Conservation (phyloP, 2,888 invertebrate genomes). For the Cataglyphis rosenhaueri region DNA sequence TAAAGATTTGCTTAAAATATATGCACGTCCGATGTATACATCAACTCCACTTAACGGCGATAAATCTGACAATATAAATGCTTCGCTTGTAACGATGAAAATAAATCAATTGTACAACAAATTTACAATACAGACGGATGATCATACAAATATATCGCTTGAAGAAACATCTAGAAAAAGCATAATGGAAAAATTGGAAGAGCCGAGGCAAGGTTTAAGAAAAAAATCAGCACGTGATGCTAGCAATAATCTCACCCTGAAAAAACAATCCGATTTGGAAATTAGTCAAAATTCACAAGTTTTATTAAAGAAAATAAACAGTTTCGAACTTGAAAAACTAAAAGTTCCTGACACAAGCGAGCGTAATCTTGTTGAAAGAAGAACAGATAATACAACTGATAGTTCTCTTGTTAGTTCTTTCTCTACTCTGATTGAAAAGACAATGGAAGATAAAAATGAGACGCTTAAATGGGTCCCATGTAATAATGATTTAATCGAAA, state of each 20-base stretch:
- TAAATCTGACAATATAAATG: slow-evolving; percentile 61
- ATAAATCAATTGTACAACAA: slow-evolving; percentile 77
- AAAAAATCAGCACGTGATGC: slow-evolving; percentile 74
- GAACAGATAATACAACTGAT: slow-evolving; percentile 54
- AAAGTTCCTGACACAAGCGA: neutral
- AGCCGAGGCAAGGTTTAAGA: slow-evolving; percentile 2
- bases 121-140: slow-evolving; percentile 73
- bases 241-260: slow-evolving; percentile 68
- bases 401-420: neutral
- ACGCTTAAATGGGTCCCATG: neutral
- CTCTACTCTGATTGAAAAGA: neutral
- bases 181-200: slow-evolving; percentile 75
- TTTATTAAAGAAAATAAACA: slow-evolving; percentile 69
- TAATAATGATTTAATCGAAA: neutral
- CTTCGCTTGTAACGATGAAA: slow-evolving; percentile 77
- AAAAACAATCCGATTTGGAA: slow-evolving; percentile 61
- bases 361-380: slow-evolving; percentile 60
- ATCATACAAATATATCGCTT: slow-evolving; percentile 78
- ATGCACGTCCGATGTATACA: neutral
- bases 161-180: slow-evolving; percentile 79
- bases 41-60: slow-evolving; percentile 17
- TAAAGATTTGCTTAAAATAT: slow-evolving; percentile 13
- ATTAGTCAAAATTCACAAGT: slow-evolving; percentile 57
- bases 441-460: neutral
- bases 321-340: slow-evolving; percentile 58